Conservation (phyloP, 2,797 vertebrate genomes). For the Spea hammondii region DNA sequence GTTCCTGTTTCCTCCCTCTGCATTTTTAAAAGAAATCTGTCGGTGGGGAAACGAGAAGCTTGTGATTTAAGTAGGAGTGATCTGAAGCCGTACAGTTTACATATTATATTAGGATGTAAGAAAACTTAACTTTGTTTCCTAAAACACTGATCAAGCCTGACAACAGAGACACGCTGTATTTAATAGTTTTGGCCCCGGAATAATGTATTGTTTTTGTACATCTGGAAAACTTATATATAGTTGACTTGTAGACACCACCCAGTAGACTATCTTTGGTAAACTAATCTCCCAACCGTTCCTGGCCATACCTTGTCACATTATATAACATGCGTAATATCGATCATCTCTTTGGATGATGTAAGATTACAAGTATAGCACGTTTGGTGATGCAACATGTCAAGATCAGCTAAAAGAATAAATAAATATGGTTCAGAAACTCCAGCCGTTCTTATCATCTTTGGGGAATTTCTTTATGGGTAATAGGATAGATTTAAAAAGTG, state of each 20-base stretch:
- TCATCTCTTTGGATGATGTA: background rate
- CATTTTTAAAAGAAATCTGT: constrained; percentile 15
- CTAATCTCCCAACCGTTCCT: background rate
- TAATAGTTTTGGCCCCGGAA: background rate
- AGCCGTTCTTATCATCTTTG: too few species aligned
- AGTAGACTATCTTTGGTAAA: background rate
- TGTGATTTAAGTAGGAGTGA: constrained; percentile 26
- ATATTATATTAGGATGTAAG: constrained; percentile 1
- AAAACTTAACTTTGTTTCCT: background rate
- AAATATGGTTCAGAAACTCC: too few species aligned
- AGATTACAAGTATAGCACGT: background rate
- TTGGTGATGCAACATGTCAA: background rate
- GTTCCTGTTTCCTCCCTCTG: constrained; percentile 40
- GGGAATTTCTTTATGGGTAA: too few species aligned
- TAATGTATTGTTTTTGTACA: background rate
- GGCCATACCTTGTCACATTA: background rate
- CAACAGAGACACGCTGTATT: background rate
- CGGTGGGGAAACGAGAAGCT: constrained; percentile 21
- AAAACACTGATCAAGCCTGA: background rate
- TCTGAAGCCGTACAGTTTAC: background rate
- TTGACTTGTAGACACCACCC: background rate
- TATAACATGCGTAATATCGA: background rate
- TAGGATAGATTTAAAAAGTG: too few species aligned
- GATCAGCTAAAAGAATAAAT: background rate
- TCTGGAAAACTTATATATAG: background rate